Evolutionary conservation across 2,888 invertebrate species (phyloP), one percentile per base, ranked within the genome.

Genomic region (Crocallis elinguaria): DNA sequence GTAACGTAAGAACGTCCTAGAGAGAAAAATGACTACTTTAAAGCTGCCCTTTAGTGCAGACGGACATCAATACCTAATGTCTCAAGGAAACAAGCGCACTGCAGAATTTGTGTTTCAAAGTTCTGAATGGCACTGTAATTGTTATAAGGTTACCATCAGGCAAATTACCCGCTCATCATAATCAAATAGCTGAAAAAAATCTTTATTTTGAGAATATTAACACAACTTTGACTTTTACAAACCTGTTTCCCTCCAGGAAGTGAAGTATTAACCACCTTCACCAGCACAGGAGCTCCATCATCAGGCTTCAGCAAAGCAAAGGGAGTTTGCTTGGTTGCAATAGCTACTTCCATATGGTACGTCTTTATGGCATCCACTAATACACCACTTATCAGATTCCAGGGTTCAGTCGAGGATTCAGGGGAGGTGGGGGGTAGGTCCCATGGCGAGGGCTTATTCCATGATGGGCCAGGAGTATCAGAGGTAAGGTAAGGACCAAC

Each of bases 341-440:
- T 68, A 3, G 95, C 95, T 6, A 93, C 92, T 41, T 93, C 93
- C 95, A 95, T 95, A 3, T 95, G 95, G 56, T 93, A 94, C 0
- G 95, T 95, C 66, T 93, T 93, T 56, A 95, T 95, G 25, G 94
- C 93, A 59, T 95, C 94, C n/a, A 95, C 94, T 0, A 95, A 83
- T 13, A 95, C 93, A 0, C 94, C 94, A 51, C 90, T 81, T 19
- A 75, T 72, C 55, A 81, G 46, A 19, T 60, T 54, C 57, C 57
- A 60, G 73, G 72, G 23, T 55, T 62, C 60, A 25, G 67, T 43
- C 19, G 1, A 72, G 33, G 6, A 77, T 71, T 78, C 82, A 76
- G 3, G 64, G 58, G 9, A 71, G 30, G 45, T 79, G 70, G 0
- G 59, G 43, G n/a, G 55, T 3, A 33, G 14, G 33, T 48, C 55